A percentile compares a stretch with the other conserved stretches of the same genome.
Evolutionary conservation across 2,113 vertebrate genomes (phyloP).

Genomic region (Malurus melanocephalus): DNA sequence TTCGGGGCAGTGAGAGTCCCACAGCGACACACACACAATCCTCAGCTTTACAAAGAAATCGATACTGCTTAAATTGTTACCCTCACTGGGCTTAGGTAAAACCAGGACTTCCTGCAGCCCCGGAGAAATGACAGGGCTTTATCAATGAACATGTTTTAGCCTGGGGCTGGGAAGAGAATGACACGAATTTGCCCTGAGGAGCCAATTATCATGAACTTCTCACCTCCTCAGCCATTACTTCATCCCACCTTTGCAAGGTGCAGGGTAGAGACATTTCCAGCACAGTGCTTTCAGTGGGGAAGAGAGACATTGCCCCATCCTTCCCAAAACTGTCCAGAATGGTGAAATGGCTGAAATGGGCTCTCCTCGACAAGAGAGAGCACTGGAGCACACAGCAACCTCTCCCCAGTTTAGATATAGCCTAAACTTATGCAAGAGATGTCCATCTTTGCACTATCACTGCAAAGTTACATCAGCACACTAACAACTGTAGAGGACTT

Average conservation of each 20-base stretch:
- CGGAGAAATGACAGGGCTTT: not conserved
- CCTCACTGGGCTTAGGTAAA: not conserved
- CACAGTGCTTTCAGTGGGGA: not conserved
- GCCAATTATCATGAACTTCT: not conserved
- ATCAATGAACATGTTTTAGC: not conserved
- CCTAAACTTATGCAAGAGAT: not conserved
- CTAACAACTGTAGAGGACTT: not conserved
- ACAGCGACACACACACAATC: rapidly evolving
- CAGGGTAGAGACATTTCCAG: not conserved
- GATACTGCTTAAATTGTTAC: not conserved
- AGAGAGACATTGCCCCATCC: not conserved
- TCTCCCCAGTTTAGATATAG: not conserved
- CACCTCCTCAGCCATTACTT: not conserved
- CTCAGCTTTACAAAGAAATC: not conserved
- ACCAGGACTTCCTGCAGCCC: not conserved
- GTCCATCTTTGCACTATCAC: not conserved
- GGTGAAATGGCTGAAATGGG: not conserved
- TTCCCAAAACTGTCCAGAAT: not conserved
- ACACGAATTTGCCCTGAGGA: not conserved
- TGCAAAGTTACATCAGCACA: not conserved
- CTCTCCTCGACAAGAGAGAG: not conserved
- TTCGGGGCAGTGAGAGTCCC: not conserved
- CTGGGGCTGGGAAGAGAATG: not conserved
- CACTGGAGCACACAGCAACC: not conserved
- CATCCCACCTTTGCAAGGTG: not conserved